Evolutionary conservation across 1,140 invertebrate species (phyloP).

Genomic region (Drosophila hydei): DNA sequence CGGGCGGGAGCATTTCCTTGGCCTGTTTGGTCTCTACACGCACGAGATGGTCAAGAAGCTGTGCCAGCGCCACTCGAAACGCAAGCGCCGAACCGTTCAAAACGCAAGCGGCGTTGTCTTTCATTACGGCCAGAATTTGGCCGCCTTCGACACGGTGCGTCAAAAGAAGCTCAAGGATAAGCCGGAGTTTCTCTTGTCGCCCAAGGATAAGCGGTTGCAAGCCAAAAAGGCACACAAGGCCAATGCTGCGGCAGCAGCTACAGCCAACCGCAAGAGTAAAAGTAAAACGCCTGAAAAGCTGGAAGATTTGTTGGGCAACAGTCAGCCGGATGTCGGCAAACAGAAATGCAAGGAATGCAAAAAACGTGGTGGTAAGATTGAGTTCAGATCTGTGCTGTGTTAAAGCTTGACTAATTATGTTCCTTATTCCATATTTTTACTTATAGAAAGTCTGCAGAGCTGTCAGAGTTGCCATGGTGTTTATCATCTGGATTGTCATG

Average conservation of each 20-base stretch:
- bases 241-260: conserved; percentile 2
- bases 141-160: conserved; percentile 60
- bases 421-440: too few relatives aligned
- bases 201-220: conserved; percentile 69
- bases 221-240: conserved; percentile 55
- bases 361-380: conserved; percentile 47
- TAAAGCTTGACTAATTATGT: too few relatives aligned
- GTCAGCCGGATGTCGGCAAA: conserved; percentile 12
- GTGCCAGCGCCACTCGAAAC: conserved; percentile 75
- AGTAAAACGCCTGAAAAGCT: conserved; percentile 48
- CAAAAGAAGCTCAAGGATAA: conserved; percentile 68
- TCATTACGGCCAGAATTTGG: conserved; percentile 78
- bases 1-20: conserved; percentile 74
- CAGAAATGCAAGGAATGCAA: conserved; percentile 55
- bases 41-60: conserved; percentile 69
- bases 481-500: conserved; percentile 53
- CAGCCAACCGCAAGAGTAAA: conserved; percentile 57
- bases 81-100: conserved; percentile 76
- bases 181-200: conserved; percentile 66
- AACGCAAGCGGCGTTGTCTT: conserved; percentile 76
- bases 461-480: conserved; percentile 43
- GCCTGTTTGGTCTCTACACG: conserved; percentile 71
- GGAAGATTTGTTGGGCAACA: conserved; percentile 12
- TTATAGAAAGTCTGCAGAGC: conserved; percentile 27
- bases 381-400: too few relatives aligned